phyloP scores from a whole-genome alignment of 2,113 vertebrate species.

The Cairina moschata region DNA sequence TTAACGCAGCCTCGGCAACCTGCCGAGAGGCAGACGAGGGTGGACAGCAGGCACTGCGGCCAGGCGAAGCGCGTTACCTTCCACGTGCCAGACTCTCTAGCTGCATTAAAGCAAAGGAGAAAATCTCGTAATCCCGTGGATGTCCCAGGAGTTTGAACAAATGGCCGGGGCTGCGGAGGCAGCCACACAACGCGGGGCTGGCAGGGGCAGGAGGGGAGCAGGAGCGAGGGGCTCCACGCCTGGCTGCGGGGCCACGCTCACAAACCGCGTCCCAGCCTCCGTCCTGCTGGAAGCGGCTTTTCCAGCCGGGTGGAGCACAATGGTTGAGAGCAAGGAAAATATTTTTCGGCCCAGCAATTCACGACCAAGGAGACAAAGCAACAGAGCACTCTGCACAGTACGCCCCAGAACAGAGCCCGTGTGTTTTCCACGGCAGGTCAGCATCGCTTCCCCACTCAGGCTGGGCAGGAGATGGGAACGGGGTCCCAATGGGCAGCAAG shows the following conservation, averaged over 20 bases:
- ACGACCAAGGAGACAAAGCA: neutral
- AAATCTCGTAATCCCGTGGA: conserved; percentile 32
- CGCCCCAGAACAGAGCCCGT: neutral
- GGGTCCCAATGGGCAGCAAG: neutral
- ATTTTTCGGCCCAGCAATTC: neutral
- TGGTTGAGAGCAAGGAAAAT: conserved; percentile 39
- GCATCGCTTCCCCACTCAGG: neutral
- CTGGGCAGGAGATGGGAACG: neutral
- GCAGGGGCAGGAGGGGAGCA: accelerated
- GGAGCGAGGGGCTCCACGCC: neutral
- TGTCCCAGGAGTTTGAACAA: neutral
- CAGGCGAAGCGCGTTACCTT: neutral
- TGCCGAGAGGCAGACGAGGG: neutral
- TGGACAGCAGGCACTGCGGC: accelerated
- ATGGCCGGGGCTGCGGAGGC: neutral
- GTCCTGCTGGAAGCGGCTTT: neutral
- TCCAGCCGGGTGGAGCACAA: neutral
- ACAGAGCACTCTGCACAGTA: neutral
- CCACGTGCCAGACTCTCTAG: neutral
- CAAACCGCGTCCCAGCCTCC: accelerated
- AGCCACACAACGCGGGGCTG: neutral
- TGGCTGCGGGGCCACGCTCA: accelerated
- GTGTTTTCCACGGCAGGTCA: neutral
- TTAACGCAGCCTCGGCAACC: neutral
- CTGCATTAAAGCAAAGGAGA: neutral